Evolutionary conservation across 2,113 vertebrate species (phyloP).

Genomic region (Herpailurus yagouaroundi): DNA sequence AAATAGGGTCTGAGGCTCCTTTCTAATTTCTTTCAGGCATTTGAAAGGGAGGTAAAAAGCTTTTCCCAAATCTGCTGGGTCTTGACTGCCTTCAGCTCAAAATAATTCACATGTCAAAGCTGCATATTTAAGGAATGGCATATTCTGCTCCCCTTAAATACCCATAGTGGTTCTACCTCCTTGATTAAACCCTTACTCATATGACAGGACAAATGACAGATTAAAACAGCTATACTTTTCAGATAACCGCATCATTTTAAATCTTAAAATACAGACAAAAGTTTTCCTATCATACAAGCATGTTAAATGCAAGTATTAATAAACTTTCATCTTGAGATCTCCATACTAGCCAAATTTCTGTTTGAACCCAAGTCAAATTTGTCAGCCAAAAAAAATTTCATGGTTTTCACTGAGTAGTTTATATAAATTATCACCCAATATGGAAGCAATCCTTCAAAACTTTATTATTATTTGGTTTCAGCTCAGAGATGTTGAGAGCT

Average conservation of each 20-base stretch:
- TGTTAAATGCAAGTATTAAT: background rate
- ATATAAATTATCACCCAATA: background rate
- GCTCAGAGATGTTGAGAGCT: background rate
- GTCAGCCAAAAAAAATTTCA: background rate
- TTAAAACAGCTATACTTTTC: background rate
- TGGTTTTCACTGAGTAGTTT: background rate
- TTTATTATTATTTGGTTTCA: background rate
- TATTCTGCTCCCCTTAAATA: background rate
- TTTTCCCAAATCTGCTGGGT: background rate
- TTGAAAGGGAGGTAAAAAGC: background rate
- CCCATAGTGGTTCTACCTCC: background rate
- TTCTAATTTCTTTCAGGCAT: background rate
- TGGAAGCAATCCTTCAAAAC: background rate
- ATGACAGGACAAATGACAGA: background rate
- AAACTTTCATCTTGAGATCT: background rate
- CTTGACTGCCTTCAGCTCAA: background rate
- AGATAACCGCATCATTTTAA: background rate
- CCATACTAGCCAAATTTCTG: background rate
- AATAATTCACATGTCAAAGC: background rate
- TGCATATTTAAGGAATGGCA: background rate
- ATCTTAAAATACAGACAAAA: background rate
- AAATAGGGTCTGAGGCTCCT: background rate
- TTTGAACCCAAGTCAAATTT: background rate
- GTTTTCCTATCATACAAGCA: background rate
- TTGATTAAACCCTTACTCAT: background rate